A percentile compares a stretch with the other conserved stretches of the same genome.
phyloP scores from a whole-genome alignment of 2,113 vertebrate genomes.

The Malurus cyaneus region DNA sequence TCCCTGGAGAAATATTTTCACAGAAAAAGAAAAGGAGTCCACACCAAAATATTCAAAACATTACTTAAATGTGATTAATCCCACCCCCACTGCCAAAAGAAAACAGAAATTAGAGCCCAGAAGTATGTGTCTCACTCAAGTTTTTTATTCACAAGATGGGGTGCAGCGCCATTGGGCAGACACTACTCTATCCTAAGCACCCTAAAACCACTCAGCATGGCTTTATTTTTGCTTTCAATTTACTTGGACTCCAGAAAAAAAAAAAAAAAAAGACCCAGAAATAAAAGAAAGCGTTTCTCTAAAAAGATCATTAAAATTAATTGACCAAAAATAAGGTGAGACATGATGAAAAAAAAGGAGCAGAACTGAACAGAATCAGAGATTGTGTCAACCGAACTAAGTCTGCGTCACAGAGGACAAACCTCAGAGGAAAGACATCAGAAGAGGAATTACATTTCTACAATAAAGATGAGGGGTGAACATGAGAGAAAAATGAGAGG shows the following conservation, averaged over 20 bases:
- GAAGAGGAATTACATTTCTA: constrained; percentile 34
- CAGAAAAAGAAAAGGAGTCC: not conserved
- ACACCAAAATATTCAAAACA: not conserved
- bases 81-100: not conserved
- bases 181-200: not conserved
- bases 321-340: not conserved
- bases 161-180: not conserved
- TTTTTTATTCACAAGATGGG: not conserved
- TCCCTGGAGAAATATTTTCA: not conserved
- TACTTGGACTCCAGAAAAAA: not conserved
- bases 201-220: not conserved
- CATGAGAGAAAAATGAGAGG: constrained; percentile 26
- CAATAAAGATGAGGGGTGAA: constrained; percentile 2
- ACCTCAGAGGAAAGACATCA: constrained; percentile 29
- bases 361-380: not conserved
- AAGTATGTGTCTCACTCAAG: not conserved
- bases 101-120: not conserved
- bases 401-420: constrained; percentile 41
- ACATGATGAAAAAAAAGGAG: fast-evolving
- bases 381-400: not conserved
- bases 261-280: not conserved
- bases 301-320: not conserved
- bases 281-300: not conserved
- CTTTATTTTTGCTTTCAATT: not conserved
- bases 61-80: not conserved